Percentiles rank a stretch among this genome's conserved stretches.
Evolutionary conservation across 2,888 invertebrate genomes (phyloP).

Genomic region (Lordiphosa fenestrarum): DNA sequence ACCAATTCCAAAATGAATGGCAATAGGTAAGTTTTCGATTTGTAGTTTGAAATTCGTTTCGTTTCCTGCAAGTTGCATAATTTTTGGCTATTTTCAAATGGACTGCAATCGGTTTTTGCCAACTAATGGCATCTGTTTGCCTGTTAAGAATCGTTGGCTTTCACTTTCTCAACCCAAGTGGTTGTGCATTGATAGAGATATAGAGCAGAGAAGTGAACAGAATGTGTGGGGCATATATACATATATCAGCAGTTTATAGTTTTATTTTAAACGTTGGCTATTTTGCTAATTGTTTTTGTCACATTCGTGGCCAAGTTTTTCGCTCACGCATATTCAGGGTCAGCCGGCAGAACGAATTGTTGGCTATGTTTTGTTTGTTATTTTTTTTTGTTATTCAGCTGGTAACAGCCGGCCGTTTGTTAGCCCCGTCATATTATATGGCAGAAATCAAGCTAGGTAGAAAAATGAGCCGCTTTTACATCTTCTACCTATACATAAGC

Average conservation of each 20-base stretch:
- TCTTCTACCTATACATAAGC: no score
- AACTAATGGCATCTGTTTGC: slow-evolving; percentile 27
- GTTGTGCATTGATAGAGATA: slow-evolving; percentile 5
- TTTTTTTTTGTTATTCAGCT: no score
- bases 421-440: no score
- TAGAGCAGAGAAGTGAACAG: slow-evolving; percentile 1
- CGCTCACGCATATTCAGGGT: slow-evolving; percentile 27
- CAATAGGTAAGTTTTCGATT: slow-evolving; percentile 52
- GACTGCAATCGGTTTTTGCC: slow-evolving; percentile 22
- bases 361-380: background rate
- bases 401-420: no score
- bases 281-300: slow-evolving; percentile 24
- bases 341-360: slow-evolving; percentile 28
- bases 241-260: slow-evolving; percentile 22
- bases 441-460: no score
- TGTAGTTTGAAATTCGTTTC: slow-evolving; percentile 1
- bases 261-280: slow-evolving; percentile 30
- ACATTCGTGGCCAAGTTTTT: slow-evolving; percentile 16
- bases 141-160: slow-evolving; percentile 35
- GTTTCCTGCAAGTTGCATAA: slow-evolving; percentile 59
- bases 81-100: slow-evolving; percentile 20
- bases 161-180: slow-evolving; percentile 48
- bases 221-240: background rate
- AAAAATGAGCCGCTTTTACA: no score
- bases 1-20: slow-evolving; percentile 42